Percentiles rank a stretch among this genome's conserved stretches.
phyloP scores from a whole-genome alignment of 2,113 vertebrate genomes.

The Leucoraja erinaceus region DNA sequence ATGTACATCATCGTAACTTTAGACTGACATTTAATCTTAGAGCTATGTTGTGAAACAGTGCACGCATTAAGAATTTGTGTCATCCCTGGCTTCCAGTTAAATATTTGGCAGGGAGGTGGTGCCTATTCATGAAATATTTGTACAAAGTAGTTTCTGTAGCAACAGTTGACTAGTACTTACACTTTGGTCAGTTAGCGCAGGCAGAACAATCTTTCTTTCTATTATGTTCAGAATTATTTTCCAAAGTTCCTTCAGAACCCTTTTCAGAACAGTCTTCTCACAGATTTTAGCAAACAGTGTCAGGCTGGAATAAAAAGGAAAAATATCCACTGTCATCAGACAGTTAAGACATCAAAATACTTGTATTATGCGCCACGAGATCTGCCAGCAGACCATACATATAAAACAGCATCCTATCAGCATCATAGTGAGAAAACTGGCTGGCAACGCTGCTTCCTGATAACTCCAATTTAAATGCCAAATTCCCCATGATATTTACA shows the following conservation, averaged over 20 bases:
- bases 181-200: conserved; percentile 82
- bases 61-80: not conserved
- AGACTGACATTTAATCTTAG: not conserved
- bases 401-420: not conserved
- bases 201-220: conserved; percentile 89
- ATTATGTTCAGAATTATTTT: conserved; percentile 90
- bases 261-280: conserved; percentile 94
- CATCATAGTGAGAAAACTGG: not conserved
- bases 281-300: conserved; percentile 94
- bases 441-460: conserved; percentile 11
- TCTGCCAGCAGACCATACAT: not conserved
- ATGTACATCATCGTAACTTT: not conserved
- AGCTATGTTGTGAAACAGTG: conserved; percentile 50
- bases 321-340: conserved; percentile 30
- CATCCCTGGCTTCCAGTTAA: not conserved
- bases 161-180: conserved; percentile 60
- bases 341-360: conserved; percentile 38
- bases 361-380: not conserved
- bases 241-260: conserved; percentile 92
- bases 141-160: not conserved
- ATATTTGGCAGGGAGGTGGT: not conserved
- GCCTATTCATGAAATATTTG: not conserved
- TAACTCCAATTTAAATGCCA: not conserved
- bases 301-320: conserved; percentile 64
- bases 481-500: not conserved